Evolutionary conservation across 2,797 vertebrate genomes (phyloP).

Genomic region (Epinephelus coioides): DNA sequence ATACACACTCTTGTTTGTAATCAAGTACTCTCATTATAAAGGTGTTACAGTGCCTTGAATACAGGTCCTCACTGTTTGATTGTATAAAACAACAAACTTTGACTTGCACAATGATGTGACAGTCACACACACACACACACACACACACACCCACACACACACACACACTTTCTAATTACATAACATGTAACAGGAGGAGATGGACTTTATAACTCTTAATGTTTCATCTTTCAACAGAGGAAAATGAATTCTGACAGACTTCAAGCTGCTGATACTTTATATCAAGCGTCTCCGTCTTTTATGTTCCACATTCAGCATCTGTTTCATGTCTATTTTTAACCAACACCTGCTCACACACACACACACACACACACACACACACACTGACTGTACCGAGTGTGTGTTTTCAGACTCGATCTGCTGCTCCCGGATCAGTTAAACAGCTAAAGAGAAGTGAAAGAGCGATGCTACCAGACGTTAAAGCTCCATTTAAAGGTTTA

Average conservation of each 20-base stretch:
- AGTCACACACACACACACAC: neutral
- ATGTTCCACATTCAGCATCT: constrained; percentile 23
- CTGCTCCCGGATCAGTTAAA: constrained; percentile 21
- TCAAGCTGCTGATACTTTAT: constrained; percentile 12
- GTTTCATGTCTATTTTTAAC: constrained; percentile 41
- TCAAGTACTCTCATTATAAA: too few relatives aligned
- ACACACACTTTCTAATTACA: neutral
- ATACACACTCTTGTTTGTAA: too few relatives aligned
- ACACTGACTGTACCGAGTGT: too few relatives aligned
- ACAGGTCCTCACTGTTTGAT: too few relatives aligned
- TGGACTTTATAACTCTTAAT: neutral
- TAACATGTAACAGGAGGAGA: neutral
- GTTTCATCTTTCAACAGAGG: neutral
- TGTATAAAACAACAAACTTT: too few relatives aligned
- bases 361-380: neutral
- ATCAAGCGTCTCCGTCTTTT: neutral
- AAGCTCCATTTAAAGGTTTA: constrained; percentile 21
- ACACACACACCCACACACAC: neutral
- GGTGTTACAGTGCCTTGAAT: too few relatives aligned
- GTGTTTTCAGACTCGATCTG: neutral
- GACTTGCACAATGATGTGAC: too few relatives aligned
- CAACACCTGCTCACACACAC: constrained; percentile 18
- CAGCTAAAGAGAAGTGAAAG: constrained; percentile 10
- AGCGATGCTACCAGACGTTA: neutral
- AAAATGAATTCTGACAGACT: constrained; percentile 10